Evolutionary conservation across 2,797 vertebrate species (phyloP).

Genomic region (Peromyscus eremicus): DNA sequence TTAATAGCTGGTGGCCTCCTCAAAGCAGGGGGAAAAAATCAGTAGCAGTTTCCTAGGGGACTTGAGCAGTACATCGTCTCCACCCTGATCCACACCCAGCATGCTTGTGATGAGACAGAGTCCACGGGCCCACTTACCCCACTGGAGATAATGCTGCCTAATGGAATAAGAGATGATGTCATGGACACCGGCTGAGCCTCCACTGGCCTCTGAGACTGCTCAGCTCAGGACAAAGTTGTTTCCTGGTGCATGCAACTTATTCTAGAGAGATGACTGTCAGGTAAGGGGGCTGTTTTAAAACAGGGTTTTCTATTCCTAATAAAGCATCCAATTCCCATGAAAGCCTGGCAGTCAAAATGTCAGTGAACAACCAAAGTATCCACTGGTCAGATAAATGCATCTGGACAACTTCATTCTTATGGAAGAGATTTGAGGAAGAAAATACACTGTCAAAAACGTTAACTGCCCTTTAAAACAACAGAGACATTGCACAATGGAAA

Average conservation of each 20-base stretch:
- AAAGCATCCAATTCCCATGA: background rate
- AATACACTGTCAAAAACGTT: background rate
- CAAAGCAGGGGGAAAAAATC: background rate
- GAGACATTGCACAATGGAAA: conserved; percentile 17
- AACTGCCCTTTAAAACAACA: conserved; percentile 24
- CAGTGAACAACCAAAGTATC: background rate
- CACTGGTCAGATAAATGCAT: background rate
- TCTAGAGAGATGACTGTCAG: conserved; percentile 61
- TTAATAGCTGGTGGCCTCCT: conserved; percentile 45
- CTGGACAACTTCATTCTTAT: conserved; percentile 16
- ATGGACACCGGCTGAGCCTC: conserved; percentile 67
- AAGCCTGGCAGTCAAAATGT: background rate
- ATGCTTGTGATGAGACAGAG: conserved; percentile 60
- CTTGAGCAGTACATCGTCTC: conserved; percentile 57
- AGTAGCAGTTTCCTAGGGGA: conserved; percentile 3
- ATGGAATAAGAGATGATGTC: conserved; percentile 79
- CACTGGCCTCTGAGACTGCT: conserved; percentile 74
- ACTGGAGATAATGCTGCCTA: conserved; percentile 71
- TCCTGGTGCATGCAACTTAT: conserved; percentile 62
- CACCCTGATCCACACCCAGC: conserved; percentile 56
- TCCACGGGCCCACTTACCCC: conserved; percentile 67
- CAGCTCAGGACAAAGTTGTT: conserved; percentile 80
- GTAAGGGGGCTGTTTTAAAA: conserved; percentile 25
- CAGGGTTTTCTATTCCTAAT: conserved; percentile 12
- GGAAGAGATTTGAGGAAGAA: conserved; percentile 42